phyloP scores from a whole-genome alignment of 92 coral and sea anemone species.

The Parazoanthus darwini region DNA sequence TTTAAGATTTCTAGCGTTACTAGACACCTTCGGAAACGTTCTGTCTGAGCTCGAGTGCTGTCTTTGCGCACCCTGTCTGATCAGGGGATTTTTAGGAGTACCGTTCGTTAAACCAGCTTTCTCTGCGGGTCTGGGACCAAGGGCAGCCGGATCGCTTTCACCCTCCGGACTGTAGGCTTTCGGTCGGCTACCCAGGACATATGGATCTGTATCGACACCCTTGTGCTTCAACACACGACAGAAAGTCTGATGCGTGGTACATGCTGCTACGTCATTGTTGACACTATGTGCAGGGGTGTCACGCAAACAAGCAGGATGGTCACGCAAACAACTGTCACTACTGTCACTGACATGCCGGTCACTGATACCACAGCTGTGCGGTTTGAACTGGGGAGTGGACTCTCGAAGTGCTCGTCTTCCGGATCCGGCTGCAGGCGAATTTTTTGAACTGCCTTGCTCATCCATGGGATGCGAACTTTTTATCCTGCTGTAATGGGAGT shows the following conservation, averaged over 20 bases:
- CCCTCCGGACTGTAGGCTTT: slow-evolving; percentile 87
- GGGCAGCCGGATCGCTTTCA: slow-evolving; percentile 74
- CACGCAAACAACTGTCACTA: slow-evolving; percentile 17
- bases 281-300: not conserved
- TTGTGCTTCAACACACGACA: too few species aligned
- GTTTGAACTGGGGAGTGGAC: not conserved
- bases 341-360: not conserved
- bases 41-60: not conserved
- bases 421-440: not conserved
- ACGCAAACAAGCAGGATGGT: not conserved
- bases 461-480: not conserved
- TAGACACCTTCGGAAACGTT: not conserved
- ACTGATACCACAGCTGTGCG: not conserved
- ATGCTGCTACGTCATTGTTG: not conserved
- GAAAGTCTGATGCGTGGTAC: slow-evolving; percentile 15
- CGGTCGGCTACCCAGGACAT: slow-evolving; percentile 58
- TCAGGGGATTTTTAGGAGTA: not conserved
- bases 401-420: not conserved
- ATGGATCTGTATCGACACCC: slow-evolving; percentile 13
- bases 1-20: not conserved
- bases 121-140: slow-evolving; percentile 50
- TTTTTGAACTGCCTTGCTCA: not conserved
- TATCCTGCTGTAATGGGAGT: not conserved
- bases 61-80: not conserved
- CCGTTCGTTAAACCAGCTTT: not conserved